Evolutionary conservation across 2,888 invertebrate species (phyloP), one percentile per base, ranked within the genome.

Genomic region (Embidobia sp.): DNA sequence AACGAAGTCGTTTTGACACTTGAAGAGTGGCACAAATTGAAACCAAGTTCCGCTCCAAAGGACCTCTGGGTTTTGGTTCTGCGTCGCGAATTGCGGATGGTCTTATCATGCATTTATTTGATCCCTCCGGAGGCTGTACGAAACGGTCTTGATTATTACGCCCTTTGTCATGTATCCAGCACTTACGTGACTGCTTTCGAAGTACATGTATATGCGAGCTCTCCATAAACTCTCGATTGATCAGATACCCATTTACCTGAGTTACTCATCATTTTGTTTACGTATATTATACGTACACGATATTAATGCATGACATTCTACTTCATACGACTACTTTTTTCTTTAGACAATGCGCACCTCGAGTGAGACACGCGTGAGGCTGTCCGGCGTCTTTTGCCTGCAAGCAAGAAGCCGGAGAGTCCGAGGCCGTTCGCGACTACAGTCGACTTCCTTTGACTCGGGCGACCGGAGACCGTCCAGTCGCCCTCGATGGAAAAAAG

Each of bases 171-270:
- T 66, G 74, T 78, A 78, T 75, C 74, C 78, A 78, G 78, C 78
- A 78, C 78, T 78, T 70, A 78, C 78, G 78, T 78, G 74, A 74
- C 73, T 78, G 78, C 77, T 77, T 77, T 77, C 63, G 63, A 77
- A 77, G 73, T 77, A 77, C 77, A 73, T 77, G 67, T 77, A 73
- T 72, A 73, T 77, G 66, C 63, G 77, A 73, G 77, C 77, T 77
- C 73, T 77, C 73, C 69, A 77, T 77, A 59, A 77, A 67, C 57
- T 73, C 48, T 77, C 73, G 69, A 77, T 59, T 77, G 67, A 73
- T 73, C 73, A 77, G 53, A 73, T 69, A 77, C 73, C 77, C 69
- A 77, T 69, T 69, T 67, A 77, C 77, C 69, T 77, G 55, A 67
- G 49, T 77, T 75, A 75, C 61, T 77, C 73, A 77, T 77, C 66